Conservation (phyloP, 1,140 invertebrate species). For the Sitophilus oryzae region DNA sequence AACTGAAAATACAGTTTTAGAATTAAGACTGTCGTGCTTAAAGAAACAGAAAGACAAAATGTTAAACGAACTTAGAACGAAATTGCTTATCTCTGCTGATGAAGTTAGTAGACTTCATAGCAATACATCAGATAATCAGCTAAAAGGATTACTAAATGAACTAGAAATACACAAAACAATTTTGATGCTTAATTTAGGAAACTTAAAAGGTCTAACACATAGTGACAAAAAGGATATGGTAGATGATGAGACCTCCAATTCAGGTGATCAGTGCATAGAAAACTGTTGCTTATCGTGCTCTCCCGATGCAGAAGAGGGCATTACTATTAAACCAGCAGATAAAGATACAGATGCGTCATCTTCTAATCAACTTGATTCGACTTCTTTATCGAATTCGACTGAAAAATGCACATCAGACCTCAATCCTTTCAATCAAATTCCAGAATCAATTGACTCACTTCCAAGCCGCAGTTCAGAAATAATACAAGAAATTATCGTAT, state of each 20-base stretch:
- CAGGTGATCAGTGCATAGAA: neutral
- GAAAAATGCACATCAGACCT: neutral
- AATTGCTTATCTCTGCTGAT: conserved; percentile 6
- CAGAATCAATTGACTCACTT: neutral
- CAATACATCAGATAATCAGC: conserved; percentile 12
- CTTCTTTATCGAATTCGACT: neutral
- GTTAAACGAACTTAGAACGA: conserved; percentile 8
- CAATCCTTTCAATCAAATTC: neutral
- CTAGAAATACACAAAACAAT: conserved; percentile 19
- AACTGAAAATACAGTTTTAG: conserved; percentile 10
- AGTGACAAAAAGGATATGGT: conserved; percentile 9
- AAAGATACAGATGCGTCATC: neutral
- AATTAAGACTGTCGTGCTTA: conserved; percentile 10
- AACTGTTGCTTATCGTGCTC: neutral
- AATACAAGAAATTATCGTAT: conserved; percentile 3
- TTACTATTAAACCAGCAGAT: neutral
- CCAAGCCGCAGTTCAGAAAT: conserved; percentile 5
- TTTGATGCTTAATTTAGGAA: conserved; percentile 16
- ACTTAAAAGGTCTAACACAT: too few relatives aligned
- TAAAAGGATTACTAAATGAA: conserved; percentile 12
- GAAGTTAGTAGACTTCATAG: conserved; percentile 13
- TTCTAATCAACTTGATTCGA: neutral
- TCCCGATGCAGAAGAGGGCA: neutral
- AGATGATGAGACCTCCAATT: neutral
- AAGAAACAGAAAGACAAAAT: conserved; percentile 11